These are phyloP conservation scores for Caiman crocodilus DNA, from an alignment of 2,797 vertebrate genomes.

Conservation along the genomic window DNA sequence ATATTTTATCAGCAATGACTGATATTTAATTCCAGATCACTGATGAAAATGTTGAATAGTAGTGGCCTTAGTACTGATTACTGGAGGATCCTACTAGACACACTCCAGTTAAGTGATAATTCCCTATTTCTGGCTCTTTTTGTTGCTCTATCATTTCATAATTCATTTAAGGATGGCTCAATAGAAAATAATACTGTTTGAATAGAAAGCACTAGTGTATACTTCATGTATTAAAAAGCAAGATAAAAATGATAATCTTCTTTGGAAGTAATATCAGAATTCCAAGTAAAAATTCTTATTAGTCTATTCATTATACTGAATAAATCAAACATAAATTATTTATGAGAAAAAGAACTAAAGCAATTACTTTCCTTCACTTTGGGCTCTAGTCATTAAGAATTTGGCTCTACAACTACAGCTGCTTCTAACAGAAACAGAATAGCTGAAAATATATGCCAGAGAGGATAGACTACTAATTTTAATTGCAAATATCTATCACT, in stretches of 20 bases:
- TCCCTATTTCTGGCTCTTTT: not conserved
- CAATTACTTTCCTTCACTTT: slow-evolving; percentile 17
- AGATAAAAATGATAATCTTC: not conserved
- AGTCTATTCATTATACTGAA: slow-evolving; percentile 27
- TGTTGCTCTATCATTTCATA: not conserved
- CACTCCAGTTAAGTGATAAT: not conserved
- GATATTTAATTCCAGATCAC: not conserved
- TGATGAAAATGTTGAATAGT: not conserved
- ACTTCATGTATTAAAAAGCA: not conserved
- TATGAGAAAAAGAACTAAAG: slow-evolving; percentile 22
- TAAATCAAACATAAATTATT: slow-evolving; percentile 48
- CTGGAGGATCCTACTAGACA: too few species aligned
- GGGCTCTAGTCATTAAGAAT: slow-evolving; percentile 15
- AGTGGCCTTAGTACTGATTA: not conserved
- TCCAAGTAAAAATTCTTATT: slow-evolving; percentile 21
- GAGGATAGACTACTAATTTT: slow-evolving; percentile 32
- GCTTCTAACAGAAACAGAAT: slow-evolving; percentile 31
- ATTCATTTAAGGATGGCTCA: too few species aligned
- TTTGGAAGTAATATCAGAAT: not conserved
- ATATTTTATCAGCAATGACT: slow-evolving; percentile 13
- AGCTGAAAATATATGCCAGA: slow-evolving; percentile 25
- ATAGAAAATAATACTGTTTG: slow-evolving; percentile 8
- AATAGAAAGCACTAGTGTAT: not conserved
- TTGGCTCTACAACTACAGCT: slow-evolving; percentile 26
- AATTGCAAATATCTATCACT: slow-evolving; percentile 23